Percentiles rank a stretch among this genome's conserved stretches.
These are phyloP conservation scores for Epinotia demarniana DNA, from an alignment of 2,888 invertebrate species.

Conservation along the genomic window DNA sequence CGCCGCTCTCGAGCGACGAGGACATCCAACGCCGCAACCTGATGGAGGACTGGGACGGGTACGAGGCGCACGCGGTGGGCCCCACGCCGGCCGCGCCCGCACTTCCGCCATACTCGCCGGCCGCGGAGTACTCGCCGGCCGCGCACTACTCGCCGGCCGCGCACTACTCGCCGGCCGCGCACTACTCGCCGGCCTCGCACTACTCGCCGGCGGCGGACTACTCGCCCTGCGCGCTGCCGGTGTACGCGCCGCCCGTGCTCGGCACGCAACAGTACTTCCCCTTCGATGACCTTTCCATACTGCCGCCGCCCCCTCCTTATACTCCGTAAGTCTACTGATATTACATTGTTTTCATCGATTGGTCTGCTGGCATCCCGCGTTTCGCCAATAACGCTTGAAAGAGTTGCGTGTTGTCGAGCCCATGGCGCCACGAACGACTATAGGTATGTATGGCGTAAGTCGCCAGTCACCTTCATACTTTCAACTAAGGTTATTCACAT, in stretches of 20 bases:
- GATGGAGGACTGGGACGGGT: slow-evolving; percentile 86
- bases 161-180: slow-evolving; percentile 80
- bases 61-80: slow-evolving; percentile 85
- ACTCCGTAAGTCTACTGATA: slow-evolving; percentile 67
- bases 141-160: slow-evolving; percentile 83
- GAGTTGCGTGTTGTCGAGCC: too few relatives aligned
- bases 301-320: slow-evolving; percentile 83
- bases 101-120: slow-evolving; percentile 86
- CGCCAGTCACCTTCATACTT: too few relatives aligned
- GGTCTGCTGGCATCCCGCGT: background rate
- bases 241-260: slow-evolving; percentile 72
- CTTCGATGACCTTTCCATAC: slow-evolving; percentile 77
- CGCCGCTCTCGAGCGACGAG: slow-evolving; percentile 77
- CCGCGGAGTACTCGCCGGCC: slow-evolving; percentile 67
- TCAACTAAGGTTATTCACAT: too few relatives aligned
- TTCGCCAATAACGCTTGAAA: too few relatives aligned
- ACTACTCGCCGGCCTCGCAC: slow-evolving; percentile 82
- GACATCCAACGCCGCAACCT: slow-evolving; percentile 83
- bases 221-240: slow-evolving; percentile 53
- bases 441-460: too few relatives aligned
- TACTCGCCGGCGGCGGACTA: slow-evolving; percentile 60
- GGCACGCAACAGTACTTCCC: slow-evolving; percentile 79
- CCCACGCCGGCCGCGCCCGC: slow-evolving; percentile 84
- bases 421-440: too few relatives aligned
- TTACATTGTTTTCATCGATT: background rate